A percentile compares a stretch with the other conserved stretches of the same genome.
phyloP scores from a whole-genome alignment of 2,113 vertebrate genomes.

The Cochlearius cochlearius region DNA sequence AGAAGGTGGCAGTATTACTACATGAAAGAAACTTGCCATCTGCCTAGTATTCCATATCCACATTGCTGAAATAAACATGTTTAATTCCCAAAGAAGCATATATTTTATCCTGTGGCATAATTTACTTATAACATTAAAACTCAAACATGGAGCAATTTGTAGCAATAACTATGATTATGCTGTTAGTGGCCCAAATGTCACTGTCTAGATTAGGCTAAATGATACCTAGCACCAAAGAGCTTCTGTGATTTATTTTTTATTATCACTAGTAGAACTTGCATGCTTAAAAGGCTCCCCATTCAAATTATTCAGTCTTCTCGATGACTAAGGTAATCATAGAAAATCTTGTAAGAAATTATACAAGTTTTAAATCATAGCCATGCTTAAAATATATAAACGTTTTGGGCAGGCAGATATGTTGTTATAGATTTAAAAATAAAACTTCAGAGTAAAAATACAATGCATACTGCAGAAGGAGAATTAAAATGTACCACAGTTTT shows the following conservation, averaged over 20 bases:
- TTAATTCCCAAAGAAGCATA: slow-evolving; percentile 80
- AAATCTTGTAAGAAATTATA: slow-evolving; percentile 46
- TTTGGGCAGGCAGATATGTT: background rate
- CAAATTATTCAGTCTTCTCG: slow-evolving; percentile 56
- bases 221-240: slow-evolving; percentile 73
- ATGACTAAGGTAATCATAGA: slow-evolving; percentile 37
- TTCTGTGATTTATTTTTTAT: slow-evolving; percentile 78
- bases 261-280: slow-evolving; percentile 68
- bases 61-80: slow-evolving; percentile 78
- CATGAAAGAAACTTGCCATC: slow-evolving; percentile 70
- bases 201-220: slow-evolving; percentile 77
- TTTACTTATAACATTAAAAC: slow-evolving; percentile 84
- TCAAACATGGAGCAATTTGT: slow-evolving; percentile 81
- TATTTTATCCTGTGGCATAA: slow-evolving; percentile 81
- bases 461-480: background rate
- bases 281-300: slow-evolving; percentile 63
- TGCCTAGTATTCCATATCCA: background rate
- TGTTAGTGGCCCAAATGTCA: slow-evolving; percentile 78
- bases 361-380: slow-evolving; percentile 52
- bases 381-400: slow-evolving; percentile 2
- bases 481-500: slow-evolving; percentile 15
- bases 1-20: slow-evolving; percentile 93
- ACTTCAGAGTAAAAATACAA: slow-evolving; percentile 1
- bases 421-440: slow-evolving; percentile 23
- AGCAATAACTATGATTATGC: slow-evolving; percentile 81